Base-by-base conservation (phyloP, 1,140 invertebrate genomes). In the Drosophila littoralis region DNA sequence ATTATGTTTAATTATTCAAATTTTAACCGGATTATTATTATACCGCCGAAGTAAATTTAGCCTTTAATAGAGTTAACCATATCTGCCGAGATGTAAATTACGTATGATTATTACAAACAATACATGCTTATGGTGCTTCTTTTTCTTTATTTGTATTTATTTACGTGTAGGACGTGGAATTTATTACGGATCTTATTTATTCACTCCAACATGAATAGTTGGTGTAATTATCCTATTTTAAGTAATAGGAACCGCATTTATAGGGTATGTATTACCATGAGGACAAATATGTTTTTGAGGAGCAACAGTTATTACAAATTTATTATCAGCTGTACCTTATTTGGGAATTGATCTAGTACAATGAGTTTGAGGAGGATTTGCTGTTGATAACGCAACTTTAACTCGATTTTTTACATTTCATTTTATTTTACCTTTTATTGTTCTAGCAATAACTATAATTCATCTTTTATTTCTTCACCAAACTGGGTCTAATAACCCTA, bases 231-330 rank as follows among this genome's bases (percentile, higher is more conserved):
- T 95, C 92, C 88, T 95, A 80, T 93, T 95, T 79, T 35, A 94
- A 90, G 80, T 93, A 63, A 96, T 96, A 94, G 93, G 63, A 88
- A 94, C 94, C 58, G 94, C 94, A 22, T 96, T 96, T 92, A 90
- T 95, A 93, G 94, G 95, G 0, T 96, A 96, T 93, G 94, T 96
- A 3, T 83, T 95, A 80, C 95, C 94, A 5, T 95, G 95, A 93
- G 95, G 94, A 17, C 95, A 96, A 94, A 96, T 96, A 94, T 95
- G 94, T 17, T 95, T 95, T 91, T 96, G 95, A 22, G 22, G 22
- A 22, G 22, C 22, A 22, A 22, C 22, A 22, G 22, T 22, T 22
- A 22, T 96, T 94, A 96, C 95, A 60, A 95, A 95, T 91, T 76
- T 96, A 79, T 69, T 96, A 69, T 95, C 95, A 12, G 94, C 94